Base-by-base conservation (phyloP, 2,113 vertebrate genomes). In the Silurus meridionalis region DNA sequence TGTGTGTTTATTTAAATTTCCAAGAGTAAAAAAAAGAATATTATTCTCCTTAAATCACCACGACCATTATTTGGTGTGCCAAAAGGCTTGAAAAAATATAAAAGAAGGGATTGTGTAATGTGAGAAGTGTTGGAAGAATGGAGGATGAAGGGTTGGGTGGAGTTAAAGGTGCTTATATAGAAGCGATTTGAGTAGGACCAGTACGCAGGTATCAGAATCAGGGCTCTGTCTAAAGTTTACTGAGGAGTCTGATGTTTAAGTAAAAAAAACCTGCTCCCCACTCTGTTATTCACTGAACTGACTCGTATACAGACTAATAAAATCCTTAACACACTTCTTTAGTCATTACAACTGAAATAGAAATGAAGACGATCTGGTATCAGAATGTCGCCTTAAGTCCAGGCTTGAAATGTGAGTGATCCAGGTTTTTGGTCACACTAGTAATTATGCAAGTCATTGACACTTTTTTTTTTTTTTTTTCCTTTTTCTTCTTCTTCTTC, bases 361-460 rank as follows among this genome's bases (percentile, higher is more conserved):
- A 53, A 82, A 50, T 5, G 10, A n/a, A 50, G 14, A 8, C 9
- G 60, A 52, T 66, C 6, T 52, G 61, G 61, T 50, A 28, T 50
- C 58, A 6, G 21, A 8, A 23, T 52, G 61, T 15, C 2, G 23
- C 53, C 60, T 52, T 8, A 50, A 25, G 48, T 52, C 21, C 48
- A 25, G n/a, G 21, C 21, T 82, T 50, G 46, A n/a, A 82, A 82
- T 64, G n/a, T n/a, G 46, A 82, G 60, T 66, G 60, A 64, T 66
- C 61, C 61, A 77, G 74, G 8, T n/a, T 28, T 13, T 37, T 17
- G 25, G 71, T 84, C 19, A 11, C 60, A 85, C 23, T 37, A 57
- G 52, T 57, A 79, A 79, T 84, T 67, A 66, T 85, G 75, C 75
- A 85, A 79, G 84, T 85, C 84, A 85, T 85, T 11, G 69, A 61